A percentile compares a stretch with the other conserved stretches of the same genome.
These are phyloP conservation scores for Rhipidura dahli DNA, from an alignment of 2,113 vertebrate species.

Conservation along the genomic window DNA sequence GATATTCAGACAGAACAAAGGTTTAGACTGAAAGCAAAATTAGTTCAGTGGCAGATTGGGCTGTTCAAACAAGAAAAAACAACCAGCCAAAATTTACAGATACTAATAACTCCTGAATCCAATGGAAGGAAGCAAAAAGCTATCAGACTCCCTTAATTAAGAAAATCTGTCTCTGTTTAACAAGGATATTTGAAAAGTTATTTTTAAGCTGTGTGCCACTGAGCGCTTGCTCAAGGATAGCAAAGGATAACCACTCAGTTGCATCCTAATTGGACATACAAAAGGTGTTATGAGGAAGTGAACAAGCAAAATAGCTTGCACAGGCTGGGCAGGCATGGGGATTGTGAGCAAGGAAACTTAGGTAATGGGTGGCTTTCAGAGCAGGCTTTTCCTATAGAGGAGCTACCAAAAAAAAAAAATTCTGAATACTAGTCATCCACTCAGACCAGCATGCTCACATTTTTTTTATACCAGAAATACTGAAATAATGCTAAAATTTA, in stretches of 20 bases:
- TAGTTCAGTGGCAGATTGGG: background rate
- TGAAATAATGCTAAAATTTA: background rate
- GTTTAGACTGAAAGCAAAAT: background rate
- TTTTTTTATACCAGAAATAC: background rate
- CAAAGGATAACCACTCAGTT: background rate
- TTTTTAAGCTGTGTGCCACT: background rate
- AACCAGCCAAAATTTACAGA: background rate
- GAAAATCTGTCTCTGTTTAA: background rate
- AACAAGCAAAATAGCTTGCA: background rate
- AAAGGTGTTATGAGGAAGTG: background rate
- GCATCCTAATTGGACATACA: background rate
- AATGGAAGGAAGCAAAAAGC: background rate
- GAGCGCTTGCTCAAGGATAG: background rate
- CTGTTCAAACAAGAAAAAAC: background rate
- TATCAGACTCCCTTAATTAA: background rate
- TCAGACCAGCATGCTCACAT: background rate
- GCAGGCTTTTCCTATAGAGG: background rate
- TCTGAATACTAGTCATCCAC: fast-evolving
- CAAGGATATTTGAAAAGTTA: background rate
- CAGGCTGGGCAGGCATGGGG: fast-evolving
- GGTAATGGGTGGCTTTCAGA: background rate
- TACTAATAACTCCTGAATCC: background rate
- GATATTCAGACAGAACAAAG: background rate
- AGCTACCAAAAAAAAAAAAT: background rate
- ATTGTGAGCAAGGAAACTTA: background rate